Evolutionary conservation across 2,888 invertebrate genomes (phyloP), one percentile per base, ranked within the genome.

Genomic region (Ferrisia virgata): DNA sequence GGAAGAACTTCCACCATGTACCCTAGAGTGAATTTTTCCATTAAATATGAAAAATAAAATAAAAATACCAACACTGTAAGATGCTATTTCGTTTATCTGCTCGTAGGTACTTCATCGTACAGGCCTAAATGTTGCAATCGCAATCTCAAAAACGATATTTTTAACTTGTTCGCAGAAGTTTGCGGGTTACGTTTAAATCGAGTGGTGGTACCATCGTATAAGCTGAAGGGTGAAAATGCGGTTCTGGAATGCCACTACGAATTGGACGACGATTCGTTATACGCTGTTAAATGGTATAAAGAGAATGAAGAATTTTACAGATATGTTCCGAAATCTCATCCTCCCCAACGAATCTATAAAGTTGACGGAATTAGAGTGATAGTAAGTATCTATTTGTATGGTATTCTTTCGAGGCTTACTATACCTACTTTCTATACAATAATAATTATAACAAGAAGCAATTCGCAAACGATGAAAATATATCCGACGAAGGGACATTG

Each of bases 241-340:
- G 90, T 91, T 86, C 89, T 93, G 79, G 91, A 92, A 87, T 93
- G 93, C 87, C 91, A 92, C 86, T 93, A 91, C 89, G 92, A 93
- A 86, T 88, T 93, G 85, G 92, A 92, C 43, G 90, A 90, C 82
- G 93, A 94, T 88, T 91, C 91, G 36, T 90, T 95, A 82, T 94
- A 95, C 89, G 93, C 94, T 22, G 93, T 94, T 87, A 94, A 94
- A 90, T 95, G 94, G 94, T 94, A 94, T 90, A 93, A 94, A 88
- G 94, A 94, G 89, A 93, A 94, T 89, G 94, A 94, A 88, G 95
- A 95, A 89, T 94, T 95, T 89, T 95, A 94, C 90, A 91, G 94
- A 87, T 94, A 91, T 88, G 92, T 94, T 88, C 94, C 94, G 84
- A 93, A 87, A 79, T 87, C 87, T 39, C 86, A 86, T 2, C 89